phyloP scores from a whole-genome alignment of 2,888 invertebrate genomes.

The Cerastis leucographa region DNA sequence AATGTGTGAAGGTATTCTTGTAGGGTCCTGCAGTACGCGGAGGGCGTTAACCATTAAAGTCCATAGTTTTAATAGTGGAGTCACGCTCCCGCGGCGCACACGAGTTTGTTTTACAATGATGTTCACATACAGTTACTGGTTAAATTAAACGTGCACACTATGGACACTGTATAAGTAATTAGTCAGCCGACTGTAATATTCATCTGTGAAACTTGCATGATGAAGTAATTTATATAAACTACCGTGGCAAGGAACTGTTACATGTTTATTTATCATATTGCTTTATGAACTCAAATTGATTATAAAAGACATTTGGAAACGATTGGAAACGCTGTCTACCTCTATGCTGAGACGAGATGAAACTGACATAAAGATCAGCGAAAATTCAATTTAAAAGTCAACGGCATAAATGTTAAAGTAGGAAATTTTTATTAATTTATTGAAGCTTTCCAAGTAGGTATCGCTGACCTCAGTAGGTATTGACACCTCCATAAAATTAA shows the following conservation, averaged over 20 bases:
- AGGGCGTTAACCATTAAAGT: slow-evolving; percentile 74
- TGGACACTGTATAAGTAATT: slow-evolving; percentile 79
- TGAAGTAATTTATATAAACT: slow-evolving; percentile 54
- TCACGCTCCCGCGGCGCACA: slow-evolving; percentile 80
- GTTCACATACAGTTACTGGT: slow-evolving; percentile 77
- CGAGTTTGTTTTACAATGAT: slow-evolving; percentile 83
- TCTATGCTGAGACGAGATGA: background rate
- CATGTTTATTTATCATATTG: slow-evolving; percentile 44
- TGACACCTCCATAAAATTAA: slow-evolving; percentile 46
- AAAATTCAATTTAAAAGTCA: background rate
- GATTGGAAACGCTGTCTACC: slow-evolving; percentile 3
- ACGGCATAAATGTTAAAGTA: background rate
- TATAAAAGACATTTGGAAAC: slow-evolving; percentile 28
- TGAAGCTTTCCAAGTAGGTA: slow-evolving; percentile 24
- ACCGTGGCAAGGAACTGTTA: slow-evolving; percentile 34
- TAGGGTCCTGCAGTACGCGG: slow-evolving; percentile 57
- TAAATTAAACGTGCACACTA: slow-evolving; percentile 75
- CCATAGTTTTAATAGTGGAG: slow-evolving; percentile 78
- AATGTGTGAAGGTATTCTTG: slow-evolving; percentile 53
- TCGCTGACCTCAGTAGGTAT: slow-evolving; percentile 37
- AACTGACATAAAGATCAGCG: background rate
- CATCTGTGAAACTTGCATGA: slow-evolving; percentile 60
- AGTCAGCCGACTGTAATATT: slow-evolving; percentile 61
- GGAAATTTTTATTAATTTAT: slow-evolving; percentile 24
- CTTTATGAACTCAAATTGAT: slow-evolving; percentile 43